These are phyloP conservation scores for Polyodon spathula DNA, from an alignment of 2,113 vertebrate species.

Conservation along the genomic window DNA sequence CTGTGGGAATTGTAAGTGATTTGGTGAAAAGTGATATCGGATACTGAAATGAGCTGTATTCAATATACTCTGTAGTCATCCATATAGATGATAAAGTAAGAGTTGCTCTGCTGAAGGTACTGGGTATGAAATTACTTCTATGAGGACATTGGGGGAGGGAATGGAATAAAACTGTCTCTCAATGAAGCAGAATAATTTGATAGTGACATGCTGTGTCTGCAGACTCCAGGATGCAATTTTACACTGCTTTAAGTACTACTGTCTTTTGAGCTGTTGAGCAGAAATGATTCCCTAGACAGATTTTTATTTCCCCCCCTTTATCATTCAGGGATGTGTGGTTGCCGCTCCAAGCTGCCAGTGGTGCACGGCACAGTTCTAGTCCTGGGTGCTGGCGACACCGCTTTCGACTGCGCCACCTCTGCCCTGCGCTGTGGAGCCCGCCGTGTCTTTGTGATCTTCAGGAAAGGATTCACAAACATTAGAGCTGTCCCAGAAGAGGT, in stretches of 20 bases:
- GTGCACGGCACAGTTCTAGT: constrained; percentile 78
- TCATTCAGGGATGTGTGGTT: constrained; percentile 81
- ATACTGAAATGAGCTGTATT: constrained; percentile 27
- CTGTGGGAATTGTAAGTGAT: constrained; percentile 28
- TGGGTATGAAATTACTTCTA: constrained; percentile 66
- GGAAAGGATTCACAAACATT: constrained; percentile 85
- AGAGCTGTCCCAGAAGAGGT: constrained; percentile 88
- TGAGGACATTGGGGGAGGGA: constrained; percentile 48
- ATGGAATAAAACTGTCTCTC: constrained; percentile 61
- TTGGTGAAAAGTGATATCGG: constrained; percentile 31
- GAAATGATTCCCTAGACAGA: constrained; percentile 50
- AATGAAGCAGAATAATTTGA: constrained; percentile 72
- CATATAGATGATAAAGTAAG: constrained; percentile 36
- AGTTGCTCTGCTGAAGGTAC: constrained; percentile 41
- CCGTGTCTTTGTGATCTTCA: constrained; percentile 78
- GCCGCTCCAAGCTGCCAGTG: constrained; percentile 66
- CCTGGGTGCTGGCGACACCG: constrained; percentile 88
- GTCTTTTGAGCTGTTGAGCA: constrained; percentile 63
- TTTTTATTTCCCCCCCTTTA: constrained; percentile 34
- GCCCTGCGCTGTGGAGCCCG: constrained; percentile 86
- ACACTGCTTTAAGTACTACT: constrained; percentile 65
- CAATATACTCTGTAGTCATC: constrained; percentile 34
- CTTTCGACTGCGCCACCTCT: constrained; percentile 93
- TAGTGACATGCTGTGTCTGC: constrained; percentile 63
- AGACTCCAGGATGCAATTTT: constrained; percentile 68